These are phyloP conservation scores for Rhinopomastus cyanomelas DNA, from an alignment of 2,113 vertebrate genomes.

Conservation along the genomic window DNA sequence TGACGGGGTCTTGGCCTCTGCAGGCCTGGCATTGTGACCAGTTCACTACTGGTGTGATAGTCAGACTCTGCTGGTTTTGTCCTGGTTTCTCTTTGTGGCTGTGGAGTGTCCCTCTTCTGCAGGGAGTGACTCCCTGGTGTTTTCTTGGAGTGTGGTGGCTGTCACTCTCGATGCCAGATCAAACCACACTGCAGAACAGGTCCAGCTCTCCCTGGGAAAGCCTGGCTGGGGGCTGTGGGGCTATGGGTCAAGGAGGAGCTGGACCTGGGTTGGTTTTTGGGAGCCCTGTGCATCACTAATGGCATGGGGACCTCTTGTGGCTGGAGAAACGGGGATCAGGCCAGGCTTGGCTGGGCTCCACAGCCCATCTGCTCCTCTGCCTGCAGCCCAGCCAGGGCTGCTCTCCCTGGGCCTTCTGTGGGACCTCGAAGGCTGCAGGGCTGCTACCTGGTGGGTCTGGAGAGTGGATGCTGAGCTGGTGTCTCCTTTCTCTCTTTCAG, in stretches of 20 bases:
- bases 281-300: neutral
- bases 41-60: neutral
- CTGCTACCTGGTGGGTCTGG: neutral
- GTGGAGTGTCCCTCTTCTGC: neutral
- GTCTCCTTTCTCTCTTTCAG: slow-evolving; percentile 17
- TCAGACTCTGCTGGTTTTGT: neutral
- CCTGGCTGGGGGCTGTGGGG: too few relatives aligned
- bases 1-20: neutral
- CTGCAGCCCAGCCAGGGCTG: too few relatives aligned
- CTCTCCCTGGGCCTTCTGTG: accelerated
- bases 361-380: neutral
- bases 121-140: neutral
- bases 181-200: accelerated
- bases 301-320: slow-evolving; percentile 60
- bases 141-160: neutral
- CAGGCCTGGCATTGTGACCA: neutral
- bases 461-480: neutral
- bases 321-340: neutral
- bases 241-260: neutral
- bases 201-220: neutral
- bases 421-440: accelerated
- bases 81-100: neutral
- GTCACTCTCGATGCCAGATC: accelerated
- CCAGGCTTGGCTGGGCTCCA: neutral
- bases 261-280: neutral